Evolutionary conservation across 1,140 invertebrate species (phyloP).

Genomic region (Achroia grisella): DNA sequence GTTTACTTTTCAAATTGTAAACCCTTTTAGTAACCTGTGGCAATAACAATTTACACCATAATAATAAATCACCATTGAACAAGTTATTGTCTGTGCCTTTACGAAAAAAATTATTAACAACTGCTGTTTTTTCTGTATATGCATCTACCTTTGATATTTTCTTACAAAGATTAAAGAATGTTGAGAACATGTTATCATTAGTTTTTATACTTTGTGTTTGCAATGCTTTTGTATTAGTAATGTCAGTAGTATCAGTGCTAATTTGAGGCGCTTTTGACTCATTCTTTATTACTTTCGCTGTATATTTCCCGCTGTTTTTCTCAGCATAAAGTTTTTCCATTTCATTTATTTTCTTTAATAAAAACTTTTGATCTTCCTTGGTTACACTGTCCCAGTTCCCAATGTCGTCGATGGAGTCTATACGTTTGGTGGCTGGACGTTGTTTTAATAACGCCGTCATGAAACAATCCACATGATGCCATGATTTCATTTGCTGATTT

Average conservation of each 20-base stretch:
- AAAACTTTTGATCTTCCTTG: constrained; percentile 79
- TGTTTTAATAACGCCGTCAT: constrained; percentile 87
- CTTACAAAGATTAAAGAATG: constrained; percentile 86
- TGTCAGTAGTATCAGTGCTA: constrained; percentile 2
- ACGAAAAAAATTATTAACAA: constrained; percentile 80
- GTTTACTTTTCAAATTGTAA: constrained; percentile 95
- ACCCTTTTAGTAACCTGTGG: constrained; percentile 88
- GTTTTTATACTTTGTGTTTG: constrained; percentile 19
- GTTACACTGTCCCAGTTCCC: constrained; percentile 82
- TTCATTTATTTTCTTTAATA: constrained; percentile 77
- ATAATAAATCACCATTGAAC: constrained; percentile 84
- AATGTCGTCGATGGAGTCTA: constrained; percentile 86
- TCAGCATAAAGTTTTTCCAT: constrained; percentile 72
- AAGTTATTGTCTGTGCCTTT: constrained; percentile 78
- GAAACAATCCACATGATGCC: constrained; percentile 87
- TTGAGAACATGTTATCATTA: constrained; percentile 83
- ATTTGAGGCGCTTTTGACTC: constrained; percentile 18
- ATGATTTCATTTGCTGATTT: constrained; percentile 88
- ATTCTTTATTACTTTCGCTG: constrained; percentile 56
- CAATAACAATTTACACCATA: constrained; percentile 91
- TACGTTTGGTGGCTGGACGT: constrained; percentile 85
- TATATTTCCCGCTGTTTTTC: constrained; percentile 69
- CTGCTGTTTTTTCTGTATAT: constrained; percentile 87
- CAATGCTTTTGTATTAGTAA: constrained; percentile 9
- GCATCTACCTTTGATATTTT: constrained; percentile 84